Base-by-base conservation (phyloP, 2,888 invertebrate genomes). In the Mylabris sibirica region DNA sequence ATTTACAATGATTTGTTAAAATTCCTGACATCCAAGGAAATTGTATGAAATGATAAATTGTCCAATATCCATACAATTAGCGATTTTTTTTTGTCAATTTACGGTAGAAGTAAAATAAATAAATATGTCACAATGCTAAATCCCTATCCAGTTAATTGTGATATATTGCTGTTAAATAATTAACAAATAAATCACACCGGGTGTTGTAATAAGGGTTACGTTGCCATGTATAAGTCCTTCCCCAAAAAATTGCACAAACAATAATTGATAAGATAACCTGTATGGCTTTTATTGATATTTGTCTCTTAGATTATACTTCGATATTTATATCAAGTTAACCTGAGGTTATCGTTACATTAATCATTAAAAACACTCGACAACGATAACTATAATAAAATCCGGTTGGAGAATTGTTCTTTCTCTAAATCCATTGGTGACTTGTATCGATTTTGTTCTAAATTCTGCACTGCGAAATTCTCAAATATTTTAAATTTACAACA, bases 141-240 rank as follows among this genome's bases (percentile, higher is more conserved):
- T 74, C 72, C 72, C 70, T 64, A 65, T 68, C 63, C 65, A 59
- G 69, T 67, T 74, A 74, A 74, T 74, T 68, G 72, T 72, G 72
- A 74, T 71, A 65, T 66, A 74, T 74, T 66, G 69, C 71, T 53
- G 44, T 69, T 72, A 69, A 74, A 74, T 74, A 71, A 74, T 74
- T 72, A 69, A 72, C 66, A 65, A 26, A 60, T 68, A 64, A 69
- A 71, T 70, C 69, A 60, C 53, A 61, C 53, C 59, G 61, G 62
- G 68, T 66, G 60, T 64, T 66, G n/a, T n/a, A n/a, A 60, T 65
- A 67, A 66, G 67, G 67, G 67, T 62, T 66, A 66, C 68, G 59
- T 60, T 60, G 62, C 59, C 59, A 63, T 60, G 34, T 66, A 59
- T 44, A 61, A 69, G 63, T n/a, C 5, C 5, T 8, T 30, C 30